Evolutionary conservation across 2,888 invertebrate genomes (phyloP), one percentile per base, ranked within the genome.

Genomic region (Oscheius onirici): DNA sequence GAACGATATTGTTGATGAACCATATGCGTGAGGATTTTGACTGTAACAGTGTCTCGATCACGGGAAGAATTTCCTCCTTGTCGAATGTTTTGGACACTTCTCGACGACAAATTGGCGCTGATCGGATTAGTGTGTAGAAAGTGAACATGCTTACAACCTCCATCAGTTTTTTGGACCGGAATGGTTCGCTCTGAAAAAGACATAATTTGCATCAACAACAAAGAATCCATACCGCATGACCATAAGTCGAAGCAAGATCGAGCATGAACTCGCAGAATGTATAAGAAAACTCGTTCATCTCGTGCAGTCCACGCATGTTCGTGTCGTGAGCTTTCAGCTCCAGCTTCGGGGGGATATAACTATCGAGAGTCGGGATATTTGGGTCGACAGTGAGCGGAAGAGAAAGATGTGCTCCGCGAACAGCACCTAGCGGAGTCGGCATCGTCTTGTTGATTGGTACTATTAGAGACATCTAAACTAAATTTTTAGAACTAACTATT

Each of bases 191-290:
- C 54, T 34, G 15, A 54, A 54, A 11, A 11, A 24, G 3, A 11
- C n/a, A 28, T 28, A n/a, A 11, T 13, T 46, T 46, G 13, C n/a
- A 46, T 41, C 28, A 13, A 24, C 17, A 24, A 17, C 10, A 34
- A 57, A 57, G 57, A 49, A 2, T 51, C 15, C 26, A 8, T 49
- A 28, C 26, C 2, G 3, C 5, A 15, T 46, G 46, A 20, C 3
- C n/a, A 46, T 46, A 13, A 5, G 15, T 46, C 3, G 20, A 8
- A 13, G 40, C 24, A 34, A 97, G 90, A 89, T 94, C 94, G 88
- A 93, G 92, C 89, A 97, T 93, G 88, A 97, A 97, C 89, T 93
- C 93, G 89, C 97, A 97, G 90, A 95, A 97, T 88, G 97, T 96
- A 34, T 92, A 90, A 82, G 94, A 94, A 90, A 95, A 97, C 89